Base-by-base conservation (phyloP, 2,113 vertebrate genomes). In the Excalfactoria chinensis region DNA sequence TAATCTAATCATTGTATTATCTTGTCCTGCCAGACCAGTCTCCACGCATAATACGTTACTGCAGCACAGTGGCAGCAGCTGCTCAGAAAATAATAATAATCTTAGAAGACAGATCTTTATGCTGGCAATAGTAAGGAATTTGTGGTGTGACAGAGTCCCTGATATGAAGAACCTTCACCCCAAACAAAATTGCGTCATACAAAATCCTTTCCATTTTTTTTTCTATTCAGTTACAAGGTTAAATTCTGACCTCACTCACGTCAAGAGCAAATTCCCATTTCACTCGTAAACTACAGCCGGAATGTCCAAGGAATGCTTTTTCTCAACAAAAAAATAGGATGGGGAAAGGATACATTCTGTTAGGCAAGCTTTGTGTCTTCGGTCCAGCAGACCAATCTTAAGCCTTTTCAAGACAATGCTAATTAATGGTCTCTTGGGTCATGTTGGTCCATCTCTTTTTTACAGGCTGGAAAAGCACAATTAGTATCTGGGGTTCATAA, bases 81-180 rank as follows among this genome's bases (percentile, higher is more conserved):
- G 14, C 67, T 76, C 64, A 67, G 91, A 72, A 91, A 71, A 41
- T 67, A 91, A 71, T 89, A 71, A 80, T 88, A 68, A 56, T 77
- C 44, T 84, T 72, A 70, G 44, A 94, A 76, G 41, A 34, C 26
- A 76, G 22, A 11, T 66, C 43, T 80, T 84, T 28, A 43, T 28
- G 19, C 35, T 76, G 68, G 37, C 87, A 85, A 64, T 37, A 46
- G 49, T 34, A 9, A 78, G 37, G 53, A 71, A 25, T 34, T 63
- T 71, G 13, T 34, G 53, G 43, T 8, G 16, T 84, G 35, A 46
- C 30, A 41, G 32, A 86, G 59, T 10, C 26, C 23, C 32, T 86
- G 51, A 16, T 84, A 30, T 16, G 40, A 86, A 84, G 35, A 76
- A 41, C 14, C 66, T 86, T 91, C 67, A 59, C 3, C 32, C 58